Percentiles rank a stretch among this genome's conserved stretches.
Conservation (phyloP, 1,140 invertebrate genomes). For the Streblospio benedicti region DNA sequence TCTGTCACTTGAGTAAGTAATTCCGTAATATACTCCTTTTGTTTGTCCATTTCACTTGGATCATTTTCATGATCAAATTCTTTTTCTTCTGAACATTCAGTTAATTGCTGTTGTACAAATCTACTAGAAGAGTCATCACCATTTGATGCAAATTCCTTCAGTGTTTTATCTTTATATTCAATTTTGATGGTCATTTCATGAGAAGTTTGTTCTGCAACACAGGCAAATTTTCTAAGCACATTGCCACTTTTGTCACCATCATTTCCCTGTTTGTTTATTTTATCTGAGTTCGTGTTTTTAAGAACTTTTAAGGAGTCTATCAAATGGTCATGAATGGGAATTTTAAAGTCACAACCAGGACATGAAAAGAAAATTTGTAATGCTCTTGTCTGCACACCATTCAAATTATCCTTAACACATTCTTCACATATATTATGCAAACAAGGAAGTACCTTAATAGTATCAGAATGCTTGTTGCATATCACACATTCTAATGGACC, state of each 20-base stretch:
- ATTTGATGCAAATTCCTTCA: background rate
- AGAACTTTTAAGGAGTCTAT: too few relatives aligned
- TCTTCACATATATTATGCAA: too few relatives aligned
- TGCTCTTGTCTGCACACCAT: too few relatives aligned
- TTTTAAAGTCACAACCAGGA: conserved; percentile 1
- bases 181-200: background rate
- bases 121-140: background rate
- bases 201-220: background rate
- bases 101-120: background rate
- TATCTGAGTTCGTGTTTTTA: background rate
- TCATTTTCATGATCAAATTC: too few relatives aligned
- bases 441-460: too few relatives aligned
- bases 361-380: too few relatives aligned
- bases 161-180: background rate
- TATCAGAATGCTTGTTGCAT: too few relatives aligned
- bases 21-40: conserved; percentile 3
- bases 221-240: background rate
- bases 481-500: too few relatives aligned
- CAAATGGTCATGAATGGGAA: background rate
- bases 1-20: background rate
- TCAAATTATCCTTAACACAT: too few relatives aligned
- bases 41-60: too few relatives aligned
- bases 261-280: background rate
- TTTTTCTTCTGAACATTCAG: background rate
- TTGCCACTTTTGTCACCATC: background rate